Percentiles rank a stretch among this genome's conserved stretches.
phyloP scores from a whole-genome alignment of 2,888 invertebrate species.

The Drosophila longiperda region DNA sequence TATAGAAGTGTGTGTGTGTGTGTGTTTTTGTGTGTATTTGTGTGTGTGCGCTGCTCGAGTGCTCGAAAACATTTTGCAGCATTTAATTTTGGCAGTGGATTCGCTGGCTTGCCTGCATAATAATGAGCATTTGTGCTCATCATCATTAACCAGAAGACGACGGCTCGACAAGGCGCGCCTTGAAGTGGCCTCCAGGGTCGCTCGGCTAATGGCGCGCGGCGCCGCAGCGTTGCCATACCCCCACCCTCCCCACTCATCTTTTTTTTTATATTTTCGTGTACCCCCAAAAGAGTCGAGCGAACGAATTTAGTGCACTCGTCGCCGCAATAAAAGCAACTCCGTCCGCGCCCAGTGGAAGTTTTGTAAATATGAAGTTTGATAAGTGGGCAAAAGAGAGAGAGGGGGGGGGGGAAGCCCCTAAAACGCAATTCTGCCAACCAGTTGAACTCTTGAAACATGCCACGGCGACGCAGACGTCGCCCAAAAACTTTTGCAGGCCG shows the following conservation, averaged over 20 bases:
- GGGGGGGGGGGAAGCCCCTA: background rate
- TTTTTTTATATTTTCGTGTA: conserved; percentile 7
- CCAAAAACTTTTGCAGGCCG: conserved; percentile 66
- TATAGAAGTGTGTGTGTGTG: background rate
- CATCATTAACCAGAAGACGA: conserved; percentile 66
- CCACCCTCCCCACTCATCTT: background rate
- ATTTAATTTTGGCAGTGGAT: conserved; percentile 65
- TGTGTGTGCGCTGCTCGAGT: conserved; percentile 24
- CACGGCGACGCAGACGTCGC: conserved; percentile 54
- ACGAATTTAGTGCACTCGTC: conserved; percentile 49
- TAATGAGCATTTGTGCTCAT: conserved; percentile 69
- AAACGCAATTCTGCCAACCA: conserved; percentile 40
- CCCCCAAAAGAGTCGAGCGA: conserved; percentile 10
- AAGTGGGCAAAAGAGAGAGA: conserved; percentile 55
- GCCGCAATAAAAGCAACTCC: conserved; percentile 45
- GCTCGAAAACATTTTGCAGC: conserved; percentile 65
- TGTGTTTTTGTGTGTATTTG: background rate
- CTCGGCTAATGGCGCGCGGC: conserved; percentile 73
- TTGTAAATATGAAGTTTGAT: conserved; percentile 77
- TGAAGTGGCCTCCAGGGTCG: conserved; percentile 72
- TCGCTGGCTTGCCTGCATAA: conserved; percentile 62
- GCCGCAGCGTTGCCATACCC: conserved; percentile 38
- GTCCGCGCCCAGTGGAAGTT: conserved; percentile 45
- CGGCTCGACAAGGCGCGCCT: conserved; percentile 31
- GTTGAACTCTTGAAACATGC: conserved; percentile 61